Percentiles rank a stretch among this genome's conserved stretches.
Conservation (phyloP, 1,140 invertebrate genomes). For the Drosophila hydei region DNA sequence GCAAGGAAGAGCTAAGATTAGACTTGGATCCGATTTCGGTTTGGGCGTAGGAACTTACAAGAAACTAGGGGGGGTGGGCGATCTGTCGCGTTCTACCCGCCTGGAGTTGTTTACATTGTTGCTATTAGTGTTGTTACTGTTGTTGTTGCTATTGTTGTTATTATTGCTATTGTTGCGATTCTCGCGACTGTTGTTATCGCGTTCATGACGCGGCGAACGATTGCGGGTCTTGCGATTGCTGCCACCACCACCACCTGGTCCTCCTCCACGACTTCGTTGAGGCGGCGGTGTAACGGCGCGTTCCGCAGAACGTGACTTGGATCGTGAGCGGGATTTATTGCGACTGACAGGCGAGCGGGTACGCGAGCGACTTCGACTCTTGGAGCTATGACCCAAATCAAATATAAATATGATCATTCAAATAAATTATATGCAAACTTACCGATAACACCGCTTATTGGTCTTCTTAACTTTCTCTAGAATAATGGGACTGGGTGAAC, state of each 20-base stretch:
- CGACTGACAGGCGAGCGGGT: slow-evolving; percentile 48
- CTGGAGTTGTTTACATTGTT: slow-evolving; percentile 49
- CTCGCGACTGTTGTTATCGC: slow-evolving; percentile 55
- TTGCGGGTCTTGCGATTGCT: slow-evolving; percentile 64
- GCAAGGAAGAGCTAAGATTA: not conserved
- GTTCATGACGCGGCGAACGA: slow-evolving; percentile 74
- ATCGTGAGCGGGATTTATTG: slow-evolving; percentile 81
- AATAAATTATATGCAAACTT: not conserved
- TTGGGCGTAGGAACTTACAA: slow-evolving; percentile 85
- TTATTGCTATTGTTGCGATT: slow-evolving; percentile 48
- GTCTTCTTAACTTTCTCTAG: slow-evolving; percentile 87
- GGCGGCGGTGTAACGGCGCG: slow-evolving; percentile 48
- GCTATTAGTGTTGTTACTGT: slow-evolving; percentile 38
- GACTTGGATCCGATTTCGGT: not conserved
- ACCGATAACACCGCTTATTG: slow-evolving; percentile 79
- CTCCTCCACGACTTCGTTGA: slow-evolving; percentile 52
- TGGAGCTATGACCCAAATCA: slow-evolving; percentile 82
- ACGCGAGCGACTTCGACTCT: slow-evolving; percentile 85
- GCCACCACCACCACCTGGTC: slow-evolving; percentile 65
- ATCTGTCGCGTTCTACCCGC: slow-evolving; percentile 85
- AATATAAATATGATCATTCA: not conserved
- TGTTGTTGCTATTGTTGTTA: slow-evolving; percentile 38
- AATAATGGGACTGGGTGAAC: slow-evolving; percentile 90
- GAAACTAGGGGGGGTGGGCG: slow-evolving; percentile 92
- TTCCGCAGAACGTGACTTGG: slow-evolving; percentile 85